A percentile compares a stretch with the other conserved stretches of the same genome.
Conservation (phyloP, 2,113 vertebrate genomes). For the Anhinga rufa region DNA sequence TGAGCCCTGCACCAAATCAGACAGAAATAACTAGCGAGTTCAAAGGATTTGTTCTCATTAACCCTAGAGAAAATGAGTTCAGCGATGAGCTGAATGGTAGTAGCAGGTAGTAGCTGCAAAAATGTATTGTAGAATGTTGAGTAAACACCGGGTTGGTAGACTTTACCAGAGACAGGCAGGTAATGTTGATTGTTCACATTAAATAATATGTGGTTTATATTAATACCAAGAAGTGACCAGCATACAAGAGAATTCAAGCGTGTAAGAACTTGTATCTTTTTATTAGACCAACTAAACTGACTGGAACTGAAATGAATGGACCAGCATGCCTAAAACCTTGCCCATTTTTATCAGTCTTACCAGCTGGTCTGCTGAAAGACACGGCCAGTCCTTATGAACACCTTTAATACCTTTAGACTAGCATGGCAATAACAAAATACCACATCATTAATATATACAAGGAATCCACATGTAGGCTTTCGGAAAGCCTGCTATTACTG, state of each 20-base stretch:
- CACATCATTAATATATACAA: fast-evolving
- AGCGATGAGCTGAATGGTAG: not conserved
- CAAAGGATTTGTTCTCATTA: conserved; percentile 37
- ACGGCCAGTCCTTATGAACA: not conserved
- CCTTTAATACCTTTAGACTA: not conserved
- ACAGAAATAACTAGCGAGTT: not conserved
- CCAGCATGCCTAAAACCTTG: not conserved
- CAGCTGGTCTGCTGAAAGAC: not conserved
- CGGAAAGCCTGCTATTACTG: not conserved
- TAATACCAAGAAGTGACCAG: not conserved
- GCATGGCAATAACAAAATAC: not conserved
- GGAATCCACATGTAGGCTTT: not conserved
- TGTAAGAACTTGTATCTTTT: not conserved
- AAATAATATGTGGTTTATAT: not conserved
- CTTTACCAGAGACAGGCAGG: not conserved
- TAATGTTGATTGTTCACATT: not conserved
- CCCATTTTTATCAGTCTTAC: not conserved
- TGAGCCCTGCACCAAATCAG: not conserved
- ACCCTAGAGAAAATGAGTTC: conserved; percentile 7
- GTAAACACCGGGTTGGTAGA: not conserved
- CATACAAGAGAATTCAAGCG: not conserved
- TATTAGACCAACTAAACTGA: not conserved
- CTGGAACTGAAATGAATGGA: not conserved
- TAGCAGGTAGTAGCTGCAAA: not conserved
- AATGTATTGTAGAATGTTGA: not conserved